phyloP scores from a whole-genome alignment of 2,113 vertebrate genomes.

The Ondatra zibethicus region DNA sequence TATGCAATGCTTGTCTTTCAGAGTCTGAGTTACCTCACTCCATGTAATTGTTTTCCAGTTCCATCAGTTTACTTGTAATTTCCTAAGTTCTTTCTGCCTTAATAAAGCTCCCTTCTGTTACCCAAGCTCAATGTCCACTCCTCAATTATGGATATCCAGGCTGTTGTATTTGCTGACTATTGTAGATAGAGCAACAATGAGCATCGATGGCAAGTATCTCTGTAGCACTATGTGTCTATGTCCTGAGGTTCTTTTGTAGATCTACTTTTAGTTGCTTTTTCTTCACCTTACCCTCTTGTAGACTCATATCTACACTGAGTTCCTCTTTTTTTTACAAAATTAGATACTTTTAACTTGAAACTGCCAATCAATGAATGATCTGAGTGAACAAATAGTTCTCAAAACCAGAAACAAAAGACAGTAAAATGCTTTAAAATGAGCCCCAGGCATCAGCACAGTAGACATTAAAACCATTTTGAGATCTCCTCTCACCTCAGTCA shows the following conservation, averaged over 20 bases:
- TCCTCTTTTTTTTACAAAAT: neutral
- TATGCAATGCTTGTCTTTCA: neutral
- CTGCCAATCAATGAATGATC: neutral
- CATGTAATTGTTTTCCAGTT: neutral
- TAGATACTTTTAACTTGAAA: neutral
- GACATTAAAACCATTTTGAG: neutral
- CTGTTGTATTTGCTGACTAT: neutral
- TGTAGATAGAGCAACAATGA: neutral
- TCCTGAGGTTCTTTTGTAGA: neutral
- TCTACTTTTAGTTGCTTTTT: neutral
- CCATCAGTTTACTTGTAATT: neutral
- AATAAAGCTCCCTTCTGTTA: neutral
- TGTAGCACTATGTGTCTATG: neutral
- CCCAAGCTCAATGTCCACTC: neutral
- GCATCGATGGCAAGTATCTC: neutral
- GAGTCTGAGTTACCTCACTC: neutral
- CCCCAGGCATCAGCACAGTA: neutral
- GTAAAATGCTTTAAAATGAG: neutral
- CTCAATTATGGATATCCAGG: neutral
- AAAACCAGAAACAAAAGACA: neutral
- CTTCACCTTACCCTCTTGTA: neutral
- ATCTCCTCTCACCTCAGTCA: neutral
- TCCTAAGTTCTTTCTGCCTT: neutral
- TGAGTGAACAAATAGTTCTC: neutral
- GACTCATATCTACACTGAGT: neutral